phyloP scores from a whole-genome alignment of 2,888 invertebrate genomes.

The Creontiades dilutus region DNA sequence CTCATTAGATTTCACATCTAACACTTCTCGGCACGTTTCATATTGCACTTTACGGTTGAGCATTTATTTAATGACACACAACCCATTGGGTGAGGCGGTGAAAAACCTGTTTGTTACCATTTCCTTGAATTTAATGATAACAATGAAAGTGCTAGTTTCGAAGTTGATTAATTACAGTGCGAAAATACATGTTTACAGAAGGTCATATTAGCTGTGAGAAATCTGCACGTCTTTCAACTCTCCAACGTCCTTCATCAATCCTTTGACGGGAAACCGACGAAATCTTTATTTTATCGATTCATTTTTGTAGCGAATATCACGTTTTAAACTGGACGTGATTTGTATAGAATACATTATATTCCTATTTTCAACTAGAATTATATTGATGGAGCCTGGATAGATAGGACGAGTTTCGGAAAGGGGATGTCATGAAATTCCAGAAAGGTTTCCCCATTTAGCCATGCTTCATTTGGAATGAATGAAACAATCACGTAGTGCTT shows the following conservation, averaged over 20 bases:
- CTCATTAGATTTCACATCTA: neutral
- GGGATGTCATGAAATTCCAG: too few species aligned
- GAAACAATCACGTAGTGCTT: too few species aligned
- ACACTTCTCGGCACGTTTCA: neutral
- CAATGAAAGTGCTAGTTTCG: neutral
- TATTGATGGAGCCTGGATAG: neutral
- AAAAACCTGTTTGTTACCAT: neutral
- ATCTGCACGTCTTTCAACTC: neutral
- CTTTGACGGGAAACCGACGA: neutral
- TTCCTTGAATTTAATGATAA: neutral
- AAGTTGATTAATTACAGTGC: neutral
- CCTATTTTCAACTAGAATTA: neutral
- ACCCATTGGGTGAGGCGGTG: neutral
- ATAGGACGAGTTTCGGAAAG: neutral
- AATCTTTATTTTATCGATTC: neutral
- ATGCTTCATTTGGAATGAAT: too few species aligned
- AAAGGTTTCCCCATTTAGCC: too few species aligned
- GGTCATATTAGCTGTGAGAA: conserved; percentile 20
- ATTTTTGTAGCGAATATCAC: neutral
- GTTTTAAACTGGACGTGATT: neutral
- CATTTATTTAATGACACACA: neutral
- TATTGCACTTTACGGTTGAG: neutral
- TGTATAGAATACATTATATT: neutral
- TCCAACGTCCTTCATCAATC: neutral
- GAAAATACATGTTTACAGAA: neutral